Evolutionary conservation across 92 coral and sea anemone genomes (phyloP).

Genomic region (Scolanthus callimorphus): DNA sequence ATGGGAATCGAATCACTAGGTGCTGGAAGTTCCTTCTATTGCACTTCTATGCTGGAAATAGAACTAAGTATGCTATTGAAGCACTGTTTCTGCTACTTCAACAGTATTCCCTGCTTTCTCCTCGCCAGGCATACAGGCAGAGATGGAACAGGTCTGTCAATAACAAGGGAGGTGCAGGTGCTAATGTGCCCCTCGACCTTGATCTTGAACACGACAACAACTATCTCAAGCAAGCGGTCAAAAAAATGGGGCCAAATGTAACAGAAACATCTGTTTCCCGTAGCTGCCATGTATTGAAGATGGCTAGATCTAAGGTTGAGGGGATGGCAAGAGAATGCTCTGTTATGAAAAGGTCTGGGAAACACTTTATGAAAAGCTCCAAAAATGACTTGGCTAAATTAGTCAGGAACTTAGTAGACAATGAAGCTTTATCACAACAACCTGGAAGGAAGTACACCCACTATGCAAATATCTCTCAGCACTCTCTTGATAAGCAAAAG

Average conservation of each 20-base stretch:
- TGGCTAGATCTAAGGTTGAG: conserved; percentile 20
- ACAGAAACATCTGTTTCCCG: conserved; percentile 13
- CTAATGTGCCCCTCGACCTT: conserved; percentile 26
- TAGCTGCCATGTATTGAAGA: conserved; percentile 2
- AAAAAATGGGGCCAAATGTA: conserved; percentile 29
- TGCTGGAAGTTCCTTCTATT: conserved; percentile 29
- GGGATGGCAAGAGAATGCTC: conserved; percentile 9
- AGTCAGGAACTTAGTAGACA: conserved; percentile 5
- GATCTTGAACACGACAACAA: conserved; percentile 38
- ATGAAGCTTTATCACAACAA: background rate
- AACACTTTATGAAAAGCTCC: conserved; percentile 6
- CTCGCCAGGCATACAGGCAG: conserved; percentile 18
- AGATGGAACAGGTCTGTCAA: conserved; percentile 26
- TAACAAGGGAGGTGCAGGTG: conserved; percentile 17
- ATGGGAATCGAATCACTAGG: conserved; percentile 18
- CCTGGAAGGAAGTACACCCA: background rate
- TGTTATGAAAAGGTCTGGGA: conserved; percentile 23
- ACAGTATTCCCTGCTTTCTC: conserved; percentile 2
- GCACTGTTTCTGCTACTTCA: conserved; percentile 17
- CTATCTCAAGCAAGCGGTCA: conserved; percentile 14
- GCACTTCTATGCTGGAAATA: conserved; percentile 9
- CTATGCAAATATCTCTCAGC: background rate
- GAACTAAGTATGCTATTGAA: conserved; percentile 14
- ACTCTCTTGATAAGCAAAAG: background rate
- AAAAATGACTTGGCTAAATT: conserved; percentile 20